A percentile compares a stretch with the other conserved stretches of the same genome.
Evolutionary conservation across 2,113 vertebrate species (phyloP).

Genomic region (Amblyopsis rosae): DNA sequence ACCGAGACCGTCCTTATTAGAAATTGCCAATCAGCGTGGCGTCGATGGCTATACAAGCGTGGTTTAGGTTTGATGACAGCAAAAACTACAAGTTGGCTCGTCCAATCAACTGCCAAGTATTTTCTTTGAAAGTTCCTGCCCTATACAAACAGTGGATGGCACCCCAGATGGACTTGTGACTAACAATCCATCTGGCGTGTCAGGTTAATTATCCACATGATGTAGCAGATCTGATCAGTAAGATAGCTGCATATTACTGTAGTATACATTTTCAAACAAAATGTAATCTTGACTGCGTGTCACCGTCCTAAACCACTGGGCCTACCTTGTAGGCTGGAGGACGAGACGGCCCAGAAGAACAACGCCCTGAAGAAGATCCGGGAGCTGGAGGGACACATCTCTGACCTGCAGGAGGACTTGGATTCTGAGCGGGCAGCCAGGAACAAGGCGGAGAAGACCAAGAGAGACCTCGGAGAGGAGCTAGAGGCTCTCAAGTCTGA

Average conservation of each 20-base stretch:
- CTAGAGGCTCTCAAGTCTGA: constrained; percentile 94
- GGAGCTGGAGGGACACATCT: constrained; percentile 91
- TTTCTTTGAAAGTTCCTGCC: no score
- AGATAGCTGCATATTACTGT: not conserved
- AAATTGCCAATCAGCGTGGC: no score
- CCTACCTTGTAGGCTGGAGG: constrained; percentile 80
- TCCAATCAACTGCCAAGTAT: no score
- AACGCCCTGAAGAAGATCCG: constrained; percentile 91
- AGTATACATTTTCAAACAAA: not conserved
- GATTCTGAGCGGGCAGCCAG: constrained; percentile 87
- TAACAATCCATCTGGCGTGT: no score
- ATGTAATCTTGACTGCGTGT: no score
- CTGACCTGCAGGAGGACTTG: constrained; percentile 93
- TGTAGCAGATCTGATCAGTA: not conserved
- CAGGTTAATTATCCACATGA: no score
- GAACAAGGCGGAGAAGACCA: constrained; percentile 92
- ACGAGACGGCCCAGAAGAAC: constrained; percentile 89
- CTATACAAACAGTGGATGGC: no score
- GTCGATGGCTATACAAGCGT: no score
- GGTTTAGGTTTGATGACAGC: no score
- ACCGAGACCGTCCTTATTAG: no score
- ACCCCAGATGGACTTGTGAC: no score
- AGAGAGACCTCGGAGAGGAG: constrained; percentile 92
- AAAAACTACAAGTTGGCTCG: no score
- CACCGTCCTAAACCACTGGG: not conserved